These are phyloP conservation scores for Saccostrea echinata DNA, from an alignment of 1,140 invertebrate species.

Conservation along the genomic window DNA sequence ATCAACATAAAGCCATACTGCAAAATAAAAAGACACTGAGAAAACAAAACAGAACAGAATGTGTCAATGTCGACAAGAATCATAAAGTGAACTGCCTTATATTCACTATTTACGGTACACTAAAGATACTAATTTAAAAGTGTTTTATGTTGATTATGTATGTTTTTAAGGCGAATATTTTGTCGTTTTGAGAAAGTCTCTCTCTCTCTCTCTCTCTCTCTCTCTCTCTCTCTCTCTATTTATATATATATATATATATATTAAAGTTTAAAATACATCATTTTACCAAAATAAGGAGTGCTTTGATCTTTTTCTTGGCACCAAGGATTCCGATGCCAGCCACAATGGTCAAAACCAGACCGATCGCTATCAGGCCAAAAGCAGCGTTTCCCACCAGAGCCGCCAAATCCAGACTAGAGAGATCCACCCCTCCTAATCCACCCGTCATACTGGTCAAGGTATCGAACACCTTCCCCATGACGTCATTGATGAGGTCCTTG, in stretches of 20 bases:
- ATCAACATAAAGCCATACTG: not conserved
- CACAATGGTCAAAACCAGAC: not conserved
- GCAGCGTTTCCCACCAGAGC: not conserved
- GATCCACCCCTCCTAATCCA: conserved; percentile 2
- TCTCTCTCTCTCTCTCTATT: too few relatives aligned
- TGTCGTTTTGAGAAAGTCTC: too few relatives aligned
- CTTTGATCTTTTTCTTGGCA: conserved; percentile 15
- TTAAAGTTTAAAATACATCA: not conserved
- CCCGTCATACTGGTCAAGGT: not conserved
- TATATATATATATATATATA: not conserved
- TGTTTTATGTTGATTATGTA: too few relatives aligned
- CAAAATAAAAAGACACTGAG: not conserved
- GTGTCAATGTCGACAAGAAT: too few relatives aligned
- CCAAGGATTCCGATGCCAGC: not conserved
- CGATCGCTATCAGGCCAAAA: not conserved
- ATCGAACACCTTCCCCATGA: not conserved
- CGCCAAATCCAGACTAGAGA: conserved; percentile 13
- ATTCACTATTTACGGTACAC: too few relatives aligned
- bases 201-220: too few relatives aligned
- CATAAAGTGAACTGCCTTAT: too few relatives aligned
- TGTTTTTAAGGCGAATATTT: too few relatives aligned
- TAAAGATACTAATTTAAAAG: too few relatives aligned
- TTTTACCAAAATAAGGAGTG: conserved; percentile 6
- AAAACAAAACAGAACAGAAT: not conserved
- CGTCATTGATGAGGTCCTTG: not conserved